Conservation (phyloP, 53 echinoderm and acorn worm genomes). For the Hippasteria phrygiana region DNA sequence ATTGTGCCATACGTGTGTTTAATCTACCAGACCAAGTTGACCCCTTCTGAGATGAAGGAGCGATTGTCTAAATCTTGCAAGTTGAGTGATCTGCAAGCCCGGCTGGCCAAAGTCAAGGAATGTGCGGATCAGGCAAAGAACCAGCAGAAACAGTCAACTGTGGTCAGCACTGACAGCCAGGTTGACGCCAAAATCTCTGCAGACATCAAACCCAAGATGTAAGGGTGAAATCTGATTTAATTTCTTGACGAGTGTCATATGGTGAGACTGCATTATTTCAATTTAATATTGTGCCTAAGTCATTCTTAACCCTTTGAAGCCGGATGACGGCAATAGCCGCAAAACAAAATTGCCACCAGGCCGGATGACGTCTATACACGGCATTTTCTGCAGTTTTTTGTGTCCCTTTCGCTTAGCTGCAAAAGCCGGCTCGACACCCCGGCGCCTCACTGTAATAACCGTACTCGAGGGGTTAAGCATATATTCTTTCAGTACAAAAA, state of each 20-base stretch:
- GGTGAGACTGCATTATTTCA: neutral
- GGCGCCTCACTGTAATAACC: no score
- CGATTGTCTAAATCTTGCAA: conserved; percentile 85
- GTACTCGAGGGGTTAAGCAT: no score
- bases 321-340: no score
- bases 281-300: no score
- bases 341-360: no score
- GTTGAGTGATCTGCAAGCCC: conserved; percentile 85
- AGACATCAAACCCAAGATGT: neutral
- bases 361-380: no score
- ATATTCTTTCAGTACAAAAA: no score
- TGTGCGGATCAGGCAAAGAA: conserved; percentile 71
- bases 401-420: no score
- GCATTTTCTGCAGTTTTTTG: no score
- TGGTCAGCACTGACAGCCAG: neutral
- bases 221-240: neutral
- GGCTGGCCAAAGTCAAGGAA: conserved; percentile 83
- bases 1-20: neutral
- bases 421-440: no score
- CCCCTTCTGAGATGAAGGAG: conserved; percentile 78
- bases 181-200: neutral
- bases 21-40: conserved; percentile 52
- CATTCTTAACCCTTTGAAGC: no score
- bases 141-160: conserved; percentile 18
- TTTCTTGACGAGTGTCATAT: neutral